Percentiles rank a stretch among this genome's conserved stretches.
These are phyloP conservation scores for Thunnus thynnus DNA, from an alignment of 2,113 vertebrate genomes.

Conservation along the genomic window DNA sequence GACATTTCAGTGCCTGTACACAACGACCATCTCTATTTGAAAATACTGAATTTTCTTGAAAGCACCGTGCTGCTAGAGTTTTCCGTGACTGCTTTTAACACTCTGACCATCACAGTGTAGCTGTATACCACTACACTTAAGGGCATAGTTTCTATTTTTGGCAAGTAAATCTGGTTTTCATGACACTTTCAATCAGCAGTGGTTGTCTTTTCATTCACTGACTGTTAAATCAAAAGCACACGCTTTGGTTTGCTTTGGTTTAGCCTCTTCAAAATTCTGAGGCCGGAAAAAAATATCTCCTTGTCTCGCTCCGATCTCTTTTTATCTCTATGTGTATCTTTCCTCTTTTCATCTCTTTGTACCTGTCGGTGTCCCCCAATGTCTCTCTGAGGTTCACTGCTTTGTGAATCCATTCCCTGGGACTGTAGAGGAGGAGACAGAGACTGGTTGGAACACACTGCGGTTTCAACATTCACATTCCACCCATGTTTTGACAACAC, in stretches of 20 bases:
- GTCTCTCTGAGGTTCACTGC: conserved; percentile 57
- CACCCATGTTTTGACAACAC: conserved; percentile 87
- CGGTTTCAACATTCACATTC: conserved; percentile 77
- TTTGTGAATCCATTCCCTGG: conserved; percentile 60
- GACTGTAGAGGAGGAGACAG: conserved; percentile 67
- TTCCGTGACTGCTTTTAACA: conserved; percentile 39
- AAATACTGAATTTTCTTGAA: conserved; percentile 56
- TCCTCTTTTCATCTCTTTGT: conserved; percentile 58
- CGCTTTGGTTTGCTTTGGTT: conserved; percentile 19
- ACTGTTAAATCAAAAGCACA: conserved; percentile 31
- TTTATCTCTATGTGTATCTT: conserved; percentile 25
- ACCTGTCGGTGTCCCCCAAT: conserved; percentile 49
- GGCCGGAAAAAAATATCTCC: neutral
- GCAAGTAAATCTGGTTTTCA: conserved; percentile 3
- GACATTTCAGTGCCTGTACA: conserved; percentile 45
- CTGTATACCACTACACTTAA: neutral
- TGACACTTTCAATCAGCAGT: conserved; percentile 11
- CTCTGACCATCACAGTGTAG: conserved; percentile 10
- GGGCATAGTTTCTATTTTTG: conserved; percentile 12
- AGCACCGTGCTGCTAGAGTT: conserved; percentile 23
- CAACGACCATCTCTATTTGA: conserved; percentile 25
- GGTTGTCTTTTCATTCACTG: neutral
- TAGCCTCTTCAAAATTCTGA: conserved; percentile 11
- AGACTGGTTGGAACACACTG: conserved; percentile 77
- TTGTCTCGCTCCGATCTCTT: conserved; percentile 7